Evolutionary conservation across 2,888 invertebrate genomes (phyloP).

Genomic region (Melanostoma scalare): DNA sequence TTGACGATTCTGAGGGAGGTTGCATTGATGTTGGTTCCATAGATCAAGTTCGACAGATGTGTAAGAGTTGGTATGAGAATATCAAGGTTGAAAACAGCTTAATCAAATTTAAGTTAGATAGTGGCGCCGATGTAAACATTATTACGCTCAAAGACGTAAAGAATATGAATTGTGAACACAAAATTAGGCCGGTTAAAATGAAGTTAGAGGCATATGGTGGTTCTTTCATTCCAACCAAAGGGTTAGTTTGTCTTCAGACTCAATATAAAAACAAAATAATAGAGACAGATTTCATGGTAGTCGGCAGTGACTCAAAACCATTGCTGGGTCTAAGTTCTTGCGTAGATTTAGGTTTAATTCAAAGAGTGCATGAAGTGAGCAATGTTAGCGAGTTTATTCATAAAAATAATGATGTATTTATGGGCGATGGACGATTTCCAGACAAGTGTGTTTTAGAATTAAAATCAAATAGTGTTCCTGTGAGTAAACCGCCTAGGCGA

Average conservation of each 20-base stretch:
- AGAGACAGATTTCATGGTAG: constrained; percentile 35
- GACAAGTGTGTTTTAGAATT: constrained; percentile 39
- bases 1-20: too few species aligned
- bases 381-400: constrained; percentile 14
- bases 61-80: neutral
- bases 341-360: constrained; percentile 23
- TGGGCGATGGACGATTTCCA: constrained; percentile 43
- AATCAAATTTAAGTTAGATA: too few species aligned
- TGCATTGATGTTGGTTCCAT: too few species aligned
- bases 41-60: too few species aligned
- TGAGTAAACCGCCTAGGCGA: constrained; percentile 39
- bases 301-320: neutral
- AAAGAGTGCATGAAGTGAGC: constrained; percentile 33
- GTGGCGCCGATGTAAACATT: too few species aligned
- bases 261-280: constrained; percentile 34
- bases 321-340: constrained; percentile 37
- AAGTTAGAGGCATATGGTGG: constrained; percentile 37
- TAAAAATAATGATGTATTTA: constrained; percentile 30
- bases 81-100: too few species aligned
- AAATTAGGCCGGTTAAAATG: constrained; percentile 7
- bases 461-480: constrained; percentile 24
- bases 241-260: neutral
- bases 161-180: neutral
- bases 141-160: too few species aligned
- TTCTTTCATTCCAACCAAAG: neutral